These are phyloP conservation scores for Caenorhabditis sulstoni DNA, from an alignment of 2,888 invertebrate species.

Conservation along the genomic window DNA sequence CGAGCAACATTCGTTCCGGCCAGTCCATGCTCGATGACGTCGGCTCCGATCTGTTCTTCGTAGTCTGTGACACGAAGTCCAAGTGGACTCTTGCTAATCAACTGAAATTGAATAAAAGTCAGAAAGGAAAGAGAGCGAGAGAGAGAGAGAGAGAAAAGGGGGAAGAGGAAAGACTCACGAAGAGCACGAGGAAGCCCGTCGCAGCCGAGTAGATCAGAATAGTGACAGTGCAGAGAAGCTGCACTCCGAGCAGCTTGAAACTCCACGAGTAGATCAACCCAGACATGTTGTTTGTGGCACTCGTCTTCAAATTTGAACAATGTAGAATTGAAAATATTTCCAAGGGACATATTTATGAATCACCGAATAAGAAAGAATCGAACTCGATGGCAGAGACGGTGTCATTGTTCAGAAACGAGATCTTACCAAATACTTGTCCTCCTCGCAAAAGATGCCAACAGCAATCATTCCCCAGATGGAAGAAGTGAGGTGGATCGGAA, in stretches of 20 bases:
- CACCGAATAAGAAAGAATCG: no score
- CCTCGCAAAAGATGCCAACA: slow-evolving; percentile 81
- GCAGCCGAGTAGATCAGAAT: slow-evolving; percentile 78
- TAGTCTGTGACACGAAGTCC: slow-evolving; percentile 79
- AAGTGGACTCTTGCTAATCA: slow-evolving; percentile 73
- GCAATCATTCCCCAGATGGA: slow-evolving; percentile 81
- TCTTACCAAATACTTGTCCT: slow-evolving; percentile 75
- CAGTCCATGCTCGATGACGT: slow-evolving; percentile 80
- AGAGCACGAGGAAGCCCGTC: slow-evolving; percentile 77
- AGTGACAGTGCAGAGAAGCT: slow-evolving; percentile 76
- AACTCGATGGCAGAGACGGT: no score
- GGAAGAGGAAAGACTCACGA: slow-evolving; percentile 66
- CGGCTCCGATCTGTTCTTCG: slow-evolving; percentile 80
- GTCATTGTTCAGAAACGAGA: not conserved
- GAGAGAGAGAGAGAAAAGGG: no score
- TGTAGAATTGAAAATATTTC: no score
- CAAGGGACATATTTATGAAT: no score
- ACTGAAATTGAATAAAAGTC: slow-evolving; percentile 41
- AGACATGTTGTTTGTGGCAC: slow-evolving; percentile 62
- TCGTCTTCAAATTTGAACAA: slow-evolving; percentile 36
- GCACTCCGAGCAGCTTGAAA: slow-evolving; percentile 80
- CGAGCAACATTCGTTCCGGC: slow-evolving; percentile 73
- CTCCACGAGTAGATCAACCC: slow-evolving; percentile 77
- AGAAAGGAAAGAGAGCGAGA: no score
- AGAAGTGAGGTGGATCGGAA: slow-evolving; percentile 73